A percentile compares a stretch with the other conserved stretches of the same genome.
Evolutionary conservation across 2,888 invertebrate genomes (phyloP).

Genomic region (Calliphora vomitoria): DNA sequence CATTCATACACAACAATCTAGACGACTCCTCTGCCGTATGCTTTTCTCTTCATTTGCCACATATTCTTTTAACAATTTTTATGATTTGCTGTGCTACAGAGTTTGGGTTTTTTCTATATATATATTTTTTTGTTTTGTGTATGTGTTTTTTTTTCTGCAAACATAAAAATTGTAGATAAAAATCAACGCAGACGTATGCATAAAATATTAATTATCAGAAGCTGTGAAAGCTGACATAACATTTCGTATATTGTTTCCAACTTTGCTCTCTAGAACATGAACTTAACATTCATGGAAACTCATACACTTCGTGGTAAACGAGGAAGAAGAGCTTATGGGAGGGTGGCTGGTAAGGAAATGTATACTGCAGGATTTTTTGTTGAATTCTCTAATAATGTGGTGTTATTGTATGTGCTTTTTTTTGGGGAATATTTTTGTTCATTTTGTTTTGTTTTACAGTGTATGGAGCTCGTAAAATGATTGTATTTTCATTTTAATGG

Average conservation of each 20-base stretch:
- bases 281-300: constrained; percentile 48
- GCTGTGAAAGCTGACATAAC: constrained; percentile 74
- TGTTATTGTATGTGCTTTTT: neutral
- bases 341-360: neutral
- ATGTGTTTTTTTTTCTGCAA: constrained; percentile 32
- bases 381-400: constrained; percentile 7
- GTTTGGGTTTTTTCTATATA: constrained; percentile 4
- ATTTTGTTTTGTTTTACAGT: constrained; percentile 15
- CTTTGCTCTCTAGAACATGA: constrained; percentile 43
- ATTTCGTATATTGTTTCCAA: constrained; percentile 69
- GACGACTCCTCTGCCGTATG: constrained; percentile 31
- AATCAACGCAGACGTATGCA: constrained; percentile 77
- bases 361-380: neutral
- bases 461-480: constrained; percentile 42
- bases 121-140: neutral
- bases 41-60: constrained; percentile 15
- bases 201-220: constrained; percentile 77
- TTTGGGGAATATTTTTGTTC: constrained; percentile 34
- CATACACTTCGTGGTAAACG: neutral
- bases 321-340: neutral
- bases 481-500: constrained; percentile 59
- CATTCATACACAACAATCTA: constrained; percentile 17
- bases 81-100: constrained; percentile 15
- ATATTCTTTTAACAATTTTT: constrained; percentile 43
- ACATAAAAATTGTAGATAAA: constrained; percentile 73